Evolutionary conservation across 1,140 invertebrate species (phyloP).

Genomic region (Cyrtorhinus lividipennis): DNA sequence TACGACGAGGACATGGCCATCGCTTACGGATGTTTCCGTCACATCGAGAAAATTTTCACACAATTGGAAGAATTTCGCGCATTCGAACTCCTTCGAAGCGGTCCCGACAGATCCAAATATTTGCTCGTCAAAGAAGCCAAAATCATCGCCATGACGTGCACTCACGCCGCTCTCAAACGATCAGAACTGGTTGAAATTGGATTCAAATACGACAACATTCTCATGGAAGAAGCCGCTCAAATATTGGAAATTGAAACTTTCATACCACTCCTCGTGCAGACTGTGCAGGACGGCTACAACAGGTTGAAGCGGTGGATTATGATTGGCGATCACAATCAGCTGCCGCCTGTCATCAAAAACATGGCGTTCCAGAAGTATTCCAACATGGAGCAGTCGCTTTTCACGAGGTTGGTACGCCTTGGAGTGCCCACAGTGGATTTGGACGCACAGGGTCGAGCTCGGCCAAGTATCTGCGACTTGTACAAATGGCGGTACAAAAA

Average conservation of each 20-base stretch:
- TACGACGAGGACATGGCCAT: conserved; percentile 82
- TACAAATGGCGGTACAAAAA: conserved; percentile 98
- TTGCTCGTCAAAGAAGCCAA: conserved; percentile 97
- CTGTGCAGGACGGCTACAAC: conserved; percentile 90
- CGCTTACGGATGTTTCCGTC: conserved; percentile 79
- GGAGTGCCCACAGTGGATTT: conserved; percentile 94
- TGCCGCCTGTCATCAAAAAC: conserved; percentile 98
- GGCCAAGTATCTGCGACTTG: conserved; percentile 79
- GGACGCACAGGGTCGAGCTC: conserved; percentile 91
- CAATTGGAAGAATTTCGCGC: conserved; percentile 96
- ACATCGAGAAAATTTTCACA: conserved; percentile 90
- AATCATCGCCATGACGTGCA: conserved; percentile 99
- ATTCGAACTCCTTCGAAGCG: conserved; percentile 90
- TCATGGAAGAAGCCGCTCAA: conserved; percentile 99
- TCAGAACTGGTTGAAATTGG: conserved; percentile 88
- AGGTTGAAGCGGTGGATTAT: conserved; percentile 98
- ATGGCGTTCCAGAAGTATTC: conserved; percentile 99
- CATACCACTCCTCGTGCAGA: conserved; percentile 92
- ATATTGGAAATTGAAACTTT: conserved; percentile 99
- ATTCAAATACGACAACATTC: conserved; percentile 96
- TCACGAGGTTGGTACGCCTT: conserved; percentile 87
- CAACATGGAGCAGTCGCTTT: conserved; percentile 99
- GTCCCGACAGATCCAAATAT: conserved; percentile 89
- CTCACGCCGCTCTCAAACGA: conserved; percentile 93
- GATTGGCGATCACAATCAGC: conserved; percentile 99